A percentile compares a stretch with the other conserved stretches of the same genome.
Conservation (phyloP, 2,113 vertebrate genomes). For the Dolichotis patagonum region DNA sequence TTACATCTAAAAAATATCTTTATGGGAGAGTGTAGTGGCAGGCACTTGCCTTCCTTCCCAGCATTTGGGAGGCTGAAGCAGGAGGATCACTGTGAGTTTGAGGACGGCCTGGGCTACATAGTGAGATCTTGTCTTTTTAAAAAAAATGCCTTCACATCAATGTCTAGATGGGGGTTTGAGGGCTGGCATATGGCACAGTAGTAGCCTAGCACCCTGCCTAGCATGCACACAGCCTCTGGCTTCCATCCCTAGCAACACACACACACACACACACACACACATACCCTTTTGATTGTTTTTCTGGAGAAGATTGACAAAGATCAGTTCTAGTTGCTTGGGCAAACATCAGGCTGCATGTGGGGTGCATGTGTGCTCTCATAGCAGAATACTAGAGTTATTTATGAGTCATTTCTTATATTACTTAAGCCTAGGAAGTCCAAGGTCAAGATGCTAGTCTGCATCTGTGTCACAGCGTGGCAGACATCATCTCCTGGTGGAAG, state of each 20-base stretch:
- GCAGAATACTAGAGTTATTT: background rate
- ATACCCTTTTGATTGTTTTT: too few species aligned
- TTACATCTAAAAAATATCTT: too few species aligned
- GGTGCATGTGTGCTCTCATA: background rate
- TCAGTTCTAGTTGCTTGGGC: background rate
- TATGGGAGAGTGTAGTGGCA: too few species aligned
- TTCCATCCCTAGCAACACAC: background rate
- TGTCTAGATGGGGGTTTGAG: background rate
- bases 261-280: background rate
- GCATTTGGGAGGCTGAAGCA: too few species aligned
- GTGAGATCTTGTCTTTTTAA: background rate
- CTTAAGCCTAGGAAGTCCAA: background rate
- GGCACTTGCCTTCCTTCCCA: too few species aligned
- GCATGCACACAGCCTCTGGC: background rate
- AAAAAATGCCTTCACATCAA: background rate
- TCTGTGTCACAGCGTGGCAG: background rate
- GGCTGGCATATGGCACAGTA: background rate
- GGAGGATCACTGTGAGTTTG: background rate
- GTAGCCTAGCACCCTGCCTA: background rate
- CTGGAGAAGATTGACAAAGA: background rate
- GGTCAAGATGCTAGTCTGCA: background rate
- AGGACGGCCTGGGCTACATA: too few species aligned
- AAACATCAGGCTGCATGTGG: too few species aligned
- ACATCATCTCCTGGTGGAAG: background rate
- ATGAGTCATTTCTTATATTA: background rate